Base-by-base conservation (phyloP, 2,888 invertebrate species). In the Orthosia cruda region DNA sequence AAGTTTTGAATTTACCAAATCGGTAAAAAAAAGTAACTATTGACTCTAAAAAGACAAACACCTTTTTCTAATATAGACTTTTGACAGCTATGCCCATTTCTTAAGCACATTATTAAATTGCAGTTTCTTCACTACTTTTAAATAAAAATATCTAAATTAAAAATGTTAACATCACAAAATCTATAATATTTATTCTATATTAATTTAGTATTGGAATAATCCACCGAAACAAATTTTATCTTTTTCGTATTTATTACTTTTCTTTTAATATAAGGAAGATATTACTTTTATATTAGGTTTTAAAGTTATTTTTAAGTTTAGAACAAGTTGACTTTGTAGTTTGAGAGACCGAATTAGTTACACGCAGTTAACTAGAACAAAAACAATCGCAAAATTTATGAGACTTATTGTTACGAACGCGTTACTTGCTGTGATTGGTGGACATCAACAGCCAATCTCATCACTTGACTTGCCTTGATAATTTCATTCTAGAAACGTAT, bases 221-320 rank as follows among this genome's bases (percentile, higher is more conserved):
- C 83, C 83, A 83, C 83, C 83, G 83, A 83, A 81, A 73, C 64
- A 80, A 73, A 63, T 76, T 71, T 13, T 71, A 63, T 52, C 23
- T 77, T 26, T 77, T 80, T 65, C 58, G 47, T 83, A 80, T 82
- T 85, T 87, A 85, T 81, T 74, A 77, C 11, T 79, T 69, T 66
- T 69, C 49, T 61, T 73, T 20, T 78, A 47, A 47, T 50, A 18
- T 67, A 70, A 64, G 55, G 47, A 68, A 69, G 50, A 57, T 71
- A 52, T 75, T 82, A 79, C 71, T 81, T 81, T 74, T 71, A 16
- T 69, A 55, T 23, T 68, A 23, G 62, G 26, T 52, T 55, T 63
- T 70, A 81, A 63, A 26, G 49, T 79, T 57, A 40, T 65, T 65
- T 71, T 71, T 82, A 74, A 74, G 71, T 49, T 13, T 62, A 45